phyloP scores from a whole-genome alignment of 37 sponge, comb jelly and placozoan species.

The Hexactinellida sp. region DNA sequence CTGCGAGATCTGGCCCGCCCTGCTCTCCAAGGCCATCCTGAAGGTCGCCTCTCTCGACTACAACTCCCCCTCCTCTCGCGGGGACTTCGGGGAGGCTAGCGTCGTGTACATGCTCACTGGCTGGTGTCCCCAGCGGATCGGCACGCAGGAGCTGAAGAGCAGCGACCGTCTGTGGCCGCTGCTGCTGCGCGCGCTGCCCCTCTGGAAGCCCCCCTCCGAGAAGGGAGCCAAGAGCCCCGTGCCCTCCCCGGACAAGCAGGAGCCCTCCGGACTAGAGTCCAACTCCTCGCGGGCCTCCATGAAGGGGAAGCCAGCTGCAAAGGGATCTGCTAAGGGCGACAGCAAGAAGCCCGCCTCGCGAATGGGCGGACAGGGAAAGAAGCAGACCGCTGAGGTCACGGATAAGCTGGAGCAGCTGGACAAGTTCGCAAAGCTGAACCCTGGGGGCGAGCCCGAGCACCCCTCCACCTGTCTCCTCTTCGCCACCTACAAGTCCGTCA shows the following conservation, averaged over 20 bases:
- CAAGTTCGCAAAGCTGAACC: neutral
- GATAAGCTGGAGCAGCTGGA: neutral
- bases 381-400: neutral
- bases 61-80: conserved; percentile 18
- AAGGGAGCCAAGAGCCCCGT: neutral
- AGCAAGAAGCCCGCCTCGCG: neutral
- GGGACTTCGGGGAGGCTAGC: conserved; percentile 56
- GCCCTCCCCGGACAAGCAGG: neutral
- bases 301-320: neutral
- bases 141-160: neutral
- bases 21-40: conserved; percentile 81
- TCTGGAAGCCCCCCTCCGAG: conserved; percentile 15
- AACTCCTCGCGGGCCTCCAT: neutral
- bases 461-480: conserved; percentile 1
- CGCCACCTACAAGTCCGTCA: neutral
- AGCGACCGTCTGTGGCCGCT: neutral
- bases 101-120: conserved; percentile 74
- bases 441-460: neutral
- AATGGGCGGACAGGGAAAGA: neutral
- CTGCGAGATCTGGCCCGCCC: conserved; percentile 69
- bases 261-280: neutral
- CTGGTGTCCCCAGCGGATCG: conserved; percentile 46
- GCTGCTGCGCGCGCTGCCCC: neutral
- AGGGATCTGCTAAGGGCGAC: neutral
- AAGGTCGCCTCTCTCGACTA: conserved; percentile 75